A percentile compares a stretch with the other conserved stretches of the same genome.
These are phyloP conservation scores for Rhodeus uyekii DNA, from an alignment of 2,797 vertebrate genomes.

Conservation along the genomic window DNA sequence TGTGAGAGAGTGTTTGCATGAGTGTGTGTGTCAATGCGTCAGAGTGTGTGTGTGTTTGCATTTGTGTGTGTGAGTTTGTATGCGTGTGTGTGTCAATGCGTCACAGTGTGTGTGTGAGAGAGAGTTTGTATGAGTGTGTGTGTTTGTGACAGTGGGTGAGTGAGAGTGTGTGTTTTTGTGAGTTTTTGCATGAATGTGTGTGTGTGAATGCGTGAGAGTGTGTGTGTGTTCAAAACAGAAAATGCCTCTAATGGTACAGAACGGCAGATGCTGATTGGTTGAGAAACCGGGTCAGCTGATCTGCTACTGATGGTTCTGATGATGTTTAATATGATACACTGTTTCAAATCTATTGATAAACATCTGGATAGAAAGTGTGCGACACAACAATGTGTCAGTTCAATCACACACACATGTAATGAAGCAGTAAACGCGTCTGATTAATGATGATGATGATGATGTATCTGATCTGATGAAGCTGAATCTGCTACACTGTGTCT, in stretches of 20 bases:
- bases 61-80: slow-evolving; percentile 1
- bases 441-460: no score
- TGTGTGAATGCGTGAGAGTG: slow-evolving; percentile 21
- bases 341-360: no score
- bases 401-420: no score
- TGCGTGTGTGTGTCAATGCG: slow-evolving; percentile 22
- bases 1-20: slow-evolving; percentile 19
- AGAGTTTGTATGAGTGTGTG: background rate
- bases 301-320: no score
- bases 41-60: background rate
- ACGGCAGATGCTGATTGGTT: background rate
- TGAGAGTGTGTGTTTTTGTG: slow-evolving; percentile 1
- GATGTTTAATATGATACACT: background rate
- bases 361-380: no score
- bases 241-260: background rate
- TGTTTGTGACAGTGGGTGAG: slow-evolving; percentile 22
- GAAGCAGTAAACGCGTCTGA: no score
- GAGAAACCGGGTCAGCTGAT: background rate
- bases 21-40: slow-evolving; percentile 1
- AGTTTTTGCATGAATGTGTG: background rate
- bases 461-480: background rate
- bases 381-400: no score
- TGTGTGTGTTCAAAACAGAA: background rate
- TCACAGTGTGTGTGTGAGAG: background rate
- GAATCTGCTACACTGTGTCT: background rate